phyloP scores from a whole-genome alignment of 2,888 invertebrate genomes.

The Herminia tarsipennalis region DNA sequence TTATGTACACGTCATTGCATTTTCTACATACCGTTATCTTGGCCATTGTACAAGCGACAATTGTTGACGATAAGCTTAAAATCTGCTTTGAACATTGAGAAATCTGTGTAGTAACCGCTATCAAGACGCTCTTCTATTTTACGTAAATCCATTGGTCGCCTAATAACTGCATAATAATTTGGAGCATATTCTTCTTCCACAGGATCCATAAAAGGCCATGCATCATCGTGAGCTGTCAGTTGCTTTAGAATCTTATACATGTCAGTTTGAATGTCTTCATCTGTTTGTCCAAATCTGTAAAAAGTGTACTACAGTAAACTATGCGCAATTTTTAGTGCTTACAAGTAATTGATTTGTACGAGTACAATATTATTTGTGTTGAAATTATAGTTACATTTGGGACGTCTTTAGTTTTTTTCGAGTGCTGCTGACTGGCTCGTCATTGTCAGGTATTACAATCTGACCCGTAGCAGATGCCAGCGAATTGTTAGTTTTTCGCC shows the following conservation, averaged over 20 bases:
- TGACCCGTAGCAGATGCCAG: conserved; percentile 93
- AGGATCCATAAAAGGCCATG: conserved; percentile 97
- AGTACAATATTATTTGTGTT: no score
- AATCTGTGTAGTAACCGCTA: conserved; percentile 91
- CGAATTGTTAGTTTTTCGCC: conserved; percentile 95
- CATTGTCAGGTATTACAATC: conserved; percentile 89
- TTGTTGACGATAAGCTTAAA: conserved; percentile 97
- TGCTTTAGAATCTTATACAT: conserved; percentile 97
- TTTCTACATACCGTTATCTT: conserved; percentile 91
- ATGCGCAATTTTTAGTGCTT: no score
- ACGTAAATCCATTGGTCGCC: conserved; percentile 94
- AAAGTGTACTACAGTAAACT: neutral
- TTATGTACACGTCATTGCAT: neutral
- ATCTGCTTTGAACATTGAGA: conserved; percentile 93
- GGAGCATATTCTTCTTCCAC: conserved; percentile 97
- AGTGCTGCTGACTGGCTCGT: conserved; percentile 75
- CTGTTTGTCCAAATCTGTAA: conserved; percentile 91
- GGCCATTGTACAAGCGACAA: conserved; percentile 96
- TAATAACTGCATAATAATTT: conserved; percentile 90
- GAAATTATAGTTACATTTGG: conserved; percentile 86
- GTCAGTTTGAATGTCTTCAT: conserved; percentile 94
- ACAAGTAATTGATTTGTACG: no score
- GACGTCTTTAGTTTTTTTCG: conserved; percentile 88
- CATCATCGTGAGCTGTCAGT: conserved; percentile 94
- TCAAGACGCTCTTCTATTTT: conserved; percentile 95